phyloP scores from a whole-genome alignment of 1,140 invertebrate genomes.

The Brachionus calyciflorus region DNA sequence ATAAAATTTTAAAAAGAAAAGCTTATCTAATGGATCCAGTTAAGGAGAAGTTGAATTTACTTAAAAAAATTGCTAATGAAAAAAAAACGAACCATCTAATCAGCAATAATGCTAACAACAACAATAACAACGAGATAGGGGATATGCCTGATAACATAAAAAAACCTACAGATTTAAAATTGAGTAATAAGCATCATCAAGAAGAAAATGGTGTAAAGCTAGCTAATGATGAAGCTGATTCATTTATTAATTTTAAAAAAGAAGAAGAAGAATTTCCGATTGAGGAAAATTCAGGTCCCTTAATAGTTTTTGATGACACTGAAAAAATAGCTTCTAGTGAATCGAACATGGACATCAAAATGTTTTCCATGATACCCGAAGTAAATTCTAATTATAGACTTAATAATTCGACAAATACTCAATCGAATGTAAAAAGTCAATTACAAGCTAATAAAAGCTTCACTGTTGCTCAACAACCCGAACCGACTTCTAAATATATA shows the following conservation, averaged over 20 bases:
- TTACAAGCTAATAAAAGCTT: neutral
- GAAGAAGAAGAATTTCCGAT: constrained; percentile 34
- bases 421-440: neutral
- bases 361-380: neutral
- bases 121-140: neutral
- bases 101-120: neutral
- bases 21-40: constrained; percentile 44
- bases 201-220: neutral
- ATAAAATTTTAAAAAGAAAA: neutral
- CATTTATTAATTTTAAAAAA: neutral
- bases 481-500: constrained; percentile 25
- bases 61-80: constrained; percentile 45
- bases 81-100: no score
- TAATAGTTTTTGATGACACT: constrained; percentile 13
- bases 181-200: neutral
- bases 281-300: constrained; percentile 15
- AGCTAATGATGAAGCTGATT: neutral
- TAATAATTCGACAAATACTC: neutral
- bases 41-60: constrained; percentile 44
- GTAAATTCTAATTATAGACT: constrained; percentile 17
- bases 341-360: constrained; percentile 39
- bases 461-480: neutral
- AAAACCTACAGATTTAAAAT: constrained; percentile 1
- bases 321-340: constrained; percentile 13
- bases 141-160: constrained; percentile 24